A percentile compares a stretch with the other conserved stretches of the same genome.
These are phyloP conservation scores for Philopotamus ludificatus DNA, from an alignment of 1,140 invertebrate species.

Conservation along the genomic window DNA sequence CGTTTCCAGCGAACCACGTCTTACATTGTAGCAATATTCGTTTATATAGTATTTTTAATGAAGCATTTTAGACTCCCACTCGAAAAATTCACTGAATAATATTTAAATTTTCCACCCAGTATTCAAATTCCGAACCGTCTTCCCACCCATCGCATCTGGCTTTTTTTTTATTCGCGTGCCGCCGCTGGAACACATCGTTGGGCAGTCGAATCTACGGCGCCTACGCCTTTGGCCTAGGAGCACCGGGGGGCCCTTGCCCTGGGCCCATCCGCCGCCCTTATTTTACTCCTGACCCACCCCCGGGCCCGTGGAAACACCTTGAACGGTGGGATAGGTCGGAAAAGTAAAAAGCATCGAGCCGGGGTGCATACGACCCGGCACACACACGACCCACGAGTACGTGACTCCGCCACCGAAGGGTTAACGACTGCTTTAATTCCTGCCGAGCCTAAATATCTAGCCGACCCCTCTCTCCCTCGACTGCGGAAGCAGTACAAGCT, in stretches of 20 bases:
- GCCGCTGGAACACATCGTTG: not conserved
- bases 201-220: not conserved
- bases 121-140: no score
- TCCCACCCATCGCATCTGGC: no score
- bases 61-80: no score
- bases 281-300: constrained; percentile 8
- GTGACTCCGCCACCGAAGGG: not conserved
- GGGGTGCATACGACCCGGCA: not conserved
- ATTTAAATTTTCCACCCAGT: no score
- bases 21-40: no score
- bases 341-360: not conserved
- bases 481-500: no score
- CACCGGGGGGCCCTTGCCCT: not conserved
- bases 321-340: constrained; percentile 19
- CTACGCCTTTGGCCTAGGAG: not conserved
- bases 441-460: not conserved
- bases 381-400: not conserved
- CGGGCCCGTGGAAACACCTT: not conserved
- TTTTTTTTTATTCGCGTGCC: no score
- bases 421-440: not conserved
- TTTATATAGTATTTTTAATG: no score
- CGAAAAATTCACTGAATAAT: no score
- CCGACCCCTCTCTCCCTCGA: no score
- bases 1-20: no score
- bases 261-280: not conserved